phyloP scores from a whole-genome alignment of 1,140 invertebrate genomes.

The Drosophila arizonae region DNA sequence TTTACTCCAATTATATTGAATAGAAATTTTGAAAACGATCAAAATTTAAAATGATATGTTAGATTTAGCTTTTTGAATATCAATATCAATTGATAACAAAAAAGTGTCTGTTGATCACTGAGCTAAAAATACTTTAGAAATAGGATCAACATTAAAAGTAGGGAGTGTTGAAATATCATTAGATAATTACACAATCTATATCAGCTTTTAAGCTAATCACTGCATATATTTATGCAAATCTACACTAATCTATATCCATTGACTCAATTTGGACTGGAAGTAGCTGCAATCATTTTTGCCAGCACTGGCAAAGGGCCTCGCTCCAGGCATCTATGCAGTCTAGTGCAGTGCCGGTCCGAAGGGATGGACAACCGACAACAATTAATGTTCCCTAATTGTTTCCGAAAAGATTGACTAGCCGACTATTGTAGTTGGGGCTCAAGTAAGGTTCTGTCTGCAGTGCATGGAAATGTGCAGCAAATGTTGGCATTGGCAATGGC shows the following conservation, averaged over 20 bases:
- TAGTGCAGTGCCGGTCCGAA: neutral
- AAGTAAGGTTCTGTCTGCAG: constrained; percentile 24
- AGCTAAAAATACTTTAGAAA: too few species aligned
- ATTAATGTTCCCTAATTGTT: constrained; percentile 70
- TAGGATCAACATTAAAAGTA: too few species aligned
- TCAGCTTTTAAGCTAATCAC: too few species aligned
- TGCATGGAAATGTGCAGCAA: constrained; percentile 22
- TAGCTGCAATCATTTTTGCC: neutral
- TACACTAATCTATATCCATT: neutral
- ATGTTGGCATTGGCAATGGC: constrained; percentile 13
- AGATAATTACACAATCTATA: too few species aligned
- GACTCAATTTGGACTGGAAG: neutral
- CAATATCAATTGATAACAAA: too few species aligned
- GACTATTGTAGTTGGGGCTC: neutral
- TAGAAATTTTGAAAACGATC: too few species aligned
- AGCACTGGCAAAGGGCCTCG: neutral
- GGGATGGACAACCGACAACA: constrained; percentile 39
- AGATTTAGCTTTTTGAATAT: too few species aligned
- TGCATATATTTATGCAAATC: neutral
- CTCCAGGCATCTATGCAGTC: too few species aligned
- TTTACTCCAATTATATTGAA: too few species aligned
- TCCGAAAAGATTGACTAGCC: constrained; percentile 59
- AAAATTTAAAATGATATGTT: too few species aligned
- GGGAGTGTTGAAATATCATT: too few species aligned
- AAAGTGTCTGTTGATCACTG: too few species aligned